Conservation (phyloP, 2,888 invertebrate species). For the Amiota communis region DNA sequence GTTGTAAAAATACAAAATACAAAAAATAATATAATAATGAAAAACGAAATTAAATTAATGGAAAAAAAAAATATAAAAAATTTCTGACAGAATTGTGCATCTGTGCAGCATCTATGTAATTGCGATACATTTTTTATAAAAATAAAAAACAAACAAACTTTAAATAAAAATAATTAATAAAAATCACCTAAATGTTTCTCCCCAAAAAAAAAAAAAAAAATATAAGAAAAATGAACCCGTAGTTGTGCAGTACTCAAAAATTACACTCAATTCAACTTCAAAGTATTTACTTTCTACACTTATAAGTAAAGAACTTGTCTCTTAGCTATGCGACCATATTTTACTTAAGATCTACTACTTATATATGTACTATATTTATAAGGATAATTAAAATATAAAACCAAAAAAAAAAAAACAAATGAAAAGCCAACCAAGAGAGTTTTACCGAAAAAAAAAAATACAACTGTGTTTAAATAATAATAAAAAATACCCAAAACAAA, state of each 20-base stretch:
- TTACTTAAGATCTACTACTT: neutral
- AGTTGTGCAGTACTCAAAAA: conserved; percentile 1
- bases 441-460: conserved; percentile 13
- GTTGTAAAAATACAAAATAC: neutral
- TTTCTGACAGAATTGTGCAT: conserved; percentile 63
- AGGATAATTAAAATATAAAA: neutral
- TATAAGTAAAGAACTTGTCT: neutral
- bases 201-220: neutral
- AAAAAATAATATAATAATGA: neutral
- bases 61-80: conserved; percentile 31
- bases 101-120: conserved; percentile 1
- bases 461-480: neutral
- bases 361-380: neutral
- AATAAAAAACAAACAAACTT: neutral
- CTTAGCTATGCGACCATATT: conserved; percentile 20
- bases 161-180: too few relatives aligned
- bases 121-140: conserved; percentile 4
- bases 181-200: neutral
- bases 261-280: neutral
- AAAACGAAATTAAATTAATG: neutral
- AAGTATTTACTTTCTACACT: too few relatives aligned
- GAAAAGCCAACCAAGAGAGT: neutral
- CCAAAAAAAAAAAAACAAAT: neutral
- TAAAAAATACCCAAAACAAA: too few relatives aligned
- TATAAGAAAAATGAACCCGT: neutral